These are phyloP conservation scores for Andrena marginata DNA, from an alignment of 2,888 invertebrate species.

Conservation along the genomic window DNA sequence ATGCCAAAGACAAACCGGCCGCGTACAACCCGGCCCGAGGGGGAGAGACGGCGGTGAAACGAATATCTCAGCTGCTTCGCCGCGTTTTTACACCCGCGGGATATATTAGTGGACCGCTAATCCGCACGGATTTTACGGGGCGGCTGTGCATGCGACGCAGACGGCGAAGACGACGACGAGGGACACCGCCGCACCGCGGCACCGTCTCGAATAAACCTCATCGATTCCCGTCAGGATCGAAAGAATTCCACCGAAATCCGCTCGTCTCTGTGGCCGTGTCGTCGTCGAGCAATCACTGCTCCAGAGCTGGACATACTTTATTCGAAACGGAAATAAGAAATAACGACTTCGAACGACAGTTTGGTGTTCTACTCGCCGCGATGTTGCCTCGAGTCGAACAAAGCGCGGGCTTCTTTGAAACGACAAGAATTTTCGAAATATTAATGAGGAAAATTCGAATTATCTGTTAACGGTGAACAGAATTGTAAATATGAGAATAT, in stretches of 20 bases:
- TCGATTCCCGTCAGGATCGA: conserved; percentile 51
- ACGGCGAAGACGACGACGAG: conserved; percentile 48
- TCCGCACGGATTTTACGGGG: conserved; percentile 82
- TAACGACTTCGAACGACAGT: no score
- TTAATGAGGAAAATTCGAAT: no score
- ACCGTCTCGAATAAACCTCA: conserved; percentile 59
- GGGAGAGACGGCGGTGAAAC: conserved; percentile 62
- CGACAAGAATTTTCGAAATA: no score
- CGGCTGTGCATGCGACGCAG: conserved; percentile 76
- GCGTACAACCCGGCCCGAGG: conserved; percentile 27
- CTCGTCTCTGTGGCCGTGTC: neutral
- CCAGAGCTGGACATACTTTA: no score
- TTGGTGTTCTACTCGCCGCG: no score
- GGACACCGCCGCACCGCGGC: conserved; percentile 25
- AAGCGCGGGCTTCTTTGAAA: no score
- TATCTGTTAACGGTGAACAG: no score
- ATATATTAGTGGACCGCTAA: conserved; percentile 84
- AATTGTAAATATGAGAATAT: no score
- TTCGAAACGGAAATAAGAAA: no score
- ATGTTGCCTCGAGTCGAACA: no score
- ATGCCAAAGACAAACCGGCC: conserved; percentile 80
- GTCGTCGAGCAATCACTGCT: neutral
- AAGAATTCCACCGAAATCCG: conserved; percentile 29
- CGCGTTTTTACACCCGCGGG: conserved; percentile 81
- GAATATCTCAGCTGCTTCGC: conserved; percentile 83